Conservation (phyloP, 1,140 invertebrate species). For the Cherax destructor region DNA sequence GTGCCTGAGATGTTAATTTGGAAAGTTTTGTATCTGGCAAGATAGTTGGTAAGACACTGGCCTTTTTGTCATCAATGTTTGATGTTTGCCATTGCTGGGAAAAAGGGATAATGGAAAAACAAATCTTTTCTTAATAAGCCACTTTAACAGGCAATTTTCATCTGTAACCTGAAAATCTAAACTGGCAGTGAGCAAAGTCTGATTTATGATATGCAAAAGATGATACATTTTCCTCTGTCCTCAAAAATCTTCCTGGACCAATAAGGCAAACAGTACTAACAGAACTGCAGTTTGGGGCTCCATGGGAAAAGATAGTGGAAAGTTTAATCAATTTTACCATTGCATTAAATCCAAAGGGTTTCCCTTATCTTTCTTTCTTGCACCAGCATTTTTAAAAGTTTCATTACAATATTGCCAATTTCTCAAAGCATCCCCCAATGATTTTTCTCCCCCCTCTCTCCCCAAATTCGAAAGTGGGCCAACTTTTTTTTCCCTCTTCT, state of each 20-base stretch:
- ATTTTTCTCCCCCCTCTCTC: background rate
- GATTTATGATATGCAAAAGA: slow-evolving; percentile 23
- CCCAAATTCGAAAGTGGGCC: background rate
- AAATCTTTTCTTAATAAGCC: slow-evolving; percentile 38
- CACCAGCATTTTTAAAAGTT: slow-evolving; percentile 14
- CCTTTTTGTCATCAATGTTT: background rate
- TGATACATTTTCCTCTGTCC: slow-evolving; percentile 9
- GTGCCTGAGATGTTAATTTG: background rate
- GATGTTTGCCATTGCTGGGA: slow-evolving; percentile 17
- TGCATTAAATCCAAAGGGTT: background rate
- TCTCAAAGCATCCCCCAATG: slow-evolving; percentile 22
- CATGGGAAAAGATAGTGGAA: slow-evolving; percentile 11
- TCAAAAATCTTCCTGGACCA: slow-evolving; percentile 20
- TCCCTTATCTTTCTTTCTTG: background rate
- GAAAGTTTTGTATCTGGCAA: background rate
- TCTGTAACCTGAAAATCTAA: slow-evolving; percentile 25
- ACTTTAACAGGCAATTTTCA: background rate
- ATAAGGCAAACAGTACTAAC: slow-evolving; percentile 16
- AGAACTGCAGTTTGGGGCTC: background rate
- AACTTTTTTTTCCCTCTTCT: slow-evolving; percentile 25
- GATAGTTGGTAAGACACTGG: background rate
- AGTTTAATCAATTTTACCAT: slow-evolving; percentile 19
- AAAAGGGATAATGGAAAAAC: slow-evolving; percentile 9
- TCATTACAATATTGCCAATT: slow-evolving; percentile 15
- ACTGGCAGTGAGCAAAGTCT: background rate